Base-by-base conservation (phyloP, 2,888 invertebrate genomes). In the Petrophora chlorosata region DNA sequence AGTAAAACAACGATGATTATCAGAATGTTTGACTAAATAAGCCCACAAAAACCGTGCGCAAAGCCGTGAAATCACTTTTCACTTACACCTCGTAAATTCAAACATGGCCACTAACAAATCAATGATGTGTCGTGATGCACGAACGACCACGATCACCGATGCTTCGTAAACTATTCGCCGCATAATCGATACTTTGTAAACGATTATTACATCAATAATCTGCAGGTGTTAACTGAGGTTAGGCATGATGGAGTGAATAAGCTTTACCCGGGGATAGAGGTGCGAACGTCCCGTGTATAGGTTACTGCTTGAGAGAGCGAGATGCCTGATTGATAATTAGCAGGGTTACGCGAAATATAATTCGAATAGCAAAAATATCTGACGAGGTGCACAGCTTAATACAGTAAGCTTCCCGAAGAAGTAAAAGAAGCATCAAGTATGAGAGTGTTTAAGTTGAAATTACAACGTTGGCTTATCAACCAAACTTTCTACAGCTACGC, bases 181-280 rank as follows among this genome's bases (percentile, higher is more conserved):
- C 42, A 60, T 65, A 61, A 65, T 62, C 62, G 63, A 59, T 65
- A 43, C 40, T 33, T 13, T 22, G 26, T 26, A 10, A 26, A 10
- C 26, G 9, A 15, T 30, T 7, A 5, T 9, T 14, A 30, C 9
- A 25, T 13, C 44, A 1, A 36, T 32, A 38, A 15, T 29, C 15
- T 46, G 15, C 33, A 46, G 34, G 30, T 34, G 12, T 14, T 17
- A 40, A 43, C 40, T 30, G 32, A 22, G 29, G 22, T 16, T 48
- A 32, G 23, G 23, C 45, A 42, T 28, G n/a, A n/a, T 28, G 13
- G 28, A 13, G 22, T 28, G 28, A 32, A 12, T 14, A 14, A 14
- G 5, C 19, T 13, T 14, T 9, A n/a, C n/a, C n/a, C n/a, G n/a
- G n/a, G n/a, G n/a, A n/a, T 13, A 12, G 13, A 22, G 22, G 34